These are phyloP conservation scores for Harpalus rubripes DNA, from an alignment of 2,888 invertebrate species.

Conservation along the genomic window DNA sequence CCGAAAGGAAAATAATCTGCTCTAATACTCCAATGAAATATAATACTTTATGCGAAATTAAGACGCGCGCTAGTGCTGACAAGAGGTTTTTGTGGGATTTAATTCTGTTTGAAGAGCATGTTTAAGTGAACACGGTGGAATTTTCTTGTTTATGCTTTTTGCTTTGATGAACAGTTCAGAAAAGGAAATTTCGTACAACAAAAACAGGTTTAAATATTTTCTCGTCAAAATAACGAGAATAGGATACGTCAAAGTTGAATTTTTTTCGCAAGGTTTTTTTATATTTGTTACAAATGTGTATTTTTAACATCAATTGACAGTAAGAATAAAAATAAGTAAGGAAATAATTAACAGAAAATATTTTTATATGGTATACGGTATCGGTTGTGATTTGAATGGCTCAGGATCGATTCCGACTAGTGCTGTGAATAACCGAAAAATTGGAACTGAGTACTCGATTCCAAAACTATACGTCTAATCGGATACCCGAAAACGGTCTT, in stretches of 20 bases:
- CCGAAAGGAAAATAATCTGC: conserved; percentile 30
- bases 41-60: conserved; percentile 38
- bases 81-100: conserved; percentile 15
- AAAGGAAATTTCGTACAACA: background rate
- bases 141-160: conserved; percentile 39
- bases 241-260: background rate
- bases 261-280: background rate
- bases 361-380: no score
- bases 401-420: no score
- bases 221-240: background rate
- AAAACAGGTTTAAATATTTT: background rate
- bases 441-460: no score
- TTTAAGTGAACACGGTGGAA: background rate
- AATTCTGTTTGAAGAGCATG: conserved; percentile 39
- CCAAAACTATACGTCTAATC: no score
- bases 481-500: no score
- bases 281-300: background rate
- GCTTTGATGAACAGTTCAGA: background rate
- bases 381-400: no score
- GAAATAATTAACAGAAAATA: background rate
- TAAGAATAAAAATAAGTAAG: background rate
- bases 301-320: background rate
- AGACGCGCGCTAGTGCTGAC: conserved; percentile 14
- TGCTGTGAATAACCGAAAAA: no score
- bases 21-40: conserved; percentile 28